These are phyloP conservation scores for Eleginops maclovinus DNA, from an alignment of 2,113 vertebrate genomes.

Conservation along the genomic window DNA sequence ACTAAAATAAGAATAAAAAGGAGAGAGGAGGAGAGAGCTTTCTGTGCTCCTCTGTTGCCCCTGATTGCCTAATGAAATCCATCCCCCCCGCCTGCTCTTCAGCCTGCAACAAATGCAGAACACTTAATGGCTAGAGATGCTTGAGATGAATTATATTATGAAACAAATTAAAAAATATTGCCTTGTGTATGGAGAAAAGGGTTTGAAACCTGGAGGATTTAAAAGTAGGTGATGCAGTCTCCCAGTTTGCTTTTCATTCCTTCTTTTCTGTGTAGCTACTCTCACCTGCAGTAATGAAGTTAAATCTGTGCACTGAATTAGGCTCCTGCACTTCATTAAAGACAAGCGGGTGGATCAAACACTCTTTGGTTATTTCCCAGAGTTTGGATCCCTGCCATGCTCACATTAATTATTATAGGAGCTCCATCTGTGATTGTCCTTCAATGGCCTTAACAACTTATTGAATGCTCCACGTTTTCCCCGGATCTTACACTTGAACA, in stretches of 20 bases:
- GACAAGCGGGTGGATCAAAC: slow-evolving; percentile 82
- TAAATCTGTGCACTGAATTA: slow-evolving; percentile 79
- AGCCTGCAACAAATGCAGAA: slow-evolving; percentile 78
- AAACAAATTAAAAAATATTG: slow-evolving; percentile 83
- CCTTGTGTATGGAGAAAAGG: slow-evolving; percentile 60
- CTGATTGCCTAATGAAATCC: slow-evolving; percentile 81
- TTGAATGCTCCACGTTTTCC: slow-evolving; percentile 72
- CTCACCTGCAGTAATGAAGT: slow-evolving; percentile 81
- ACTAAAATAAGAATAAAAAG: slow-evolving; percentile 72
- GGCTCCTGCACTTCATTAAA: slow-evolving; percentile 83
- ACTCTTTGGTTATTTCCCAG: slow-evolving; percentile 77
- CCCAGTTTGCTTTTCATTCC: slow-evolving; percentile 51
- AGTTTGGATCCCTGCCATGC: slow-evolving; percentile 82
- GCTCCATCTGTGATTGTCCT: slow-evolving; percentile 83
- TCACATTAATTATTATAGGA: slow-evolving; percentile 84
- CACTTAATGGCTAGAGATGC: slow-evolving; percentile 80
- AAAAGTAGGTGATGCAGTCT: slow-evolving; percentile 72
- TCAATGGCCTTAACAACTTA: slow-evolving; percentile 75
- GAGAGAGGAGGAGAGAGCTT: slow-evolving; percentile 57
- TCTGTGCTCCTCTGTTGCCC: slow-evolving; percentile 67
- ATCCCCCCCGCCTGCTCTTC: slow-evolving; percentile 80
- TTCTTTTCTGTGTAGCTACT: slow-evolving; percentile 50
- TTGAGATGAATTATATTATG: slow-evolving; percentile 84
- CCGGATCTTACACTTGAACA: slow-evolving; percentile 51
- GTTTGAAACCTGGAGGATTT: slow-evolving; percentile 54